Evolutionary conservation across 2,888 invertebrate genomes (phyloP).

Genomic region (Selenia dentaria): DNA sequence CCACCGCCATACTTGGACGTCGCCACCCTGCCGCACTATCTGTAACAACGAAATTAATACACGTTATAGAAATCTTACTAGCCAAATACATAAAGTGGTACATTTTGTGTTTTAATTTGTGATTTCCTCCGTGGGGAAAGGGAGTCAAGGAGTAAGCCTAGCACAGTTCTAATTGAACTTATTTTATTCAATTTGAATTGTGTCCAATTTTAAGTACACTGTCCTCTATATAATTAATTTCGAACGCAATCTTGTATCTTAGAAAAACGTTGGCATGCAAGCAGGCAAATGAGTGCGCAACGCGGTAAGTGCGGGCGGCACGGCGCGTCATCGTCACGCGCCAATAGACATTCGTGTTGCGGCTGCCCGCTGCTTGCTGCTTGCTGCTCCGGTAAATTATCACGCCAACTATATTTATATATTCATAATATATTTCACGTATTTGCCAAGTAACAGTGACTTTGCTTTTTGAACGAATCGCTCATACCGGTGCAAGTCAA

Average conservation of each 20-base stretch:
- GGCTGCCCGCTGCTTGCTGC: constrained; percentile 16
- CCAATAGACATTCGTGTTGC: constrained; percentile 64
- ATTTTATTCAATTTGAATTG: no score
- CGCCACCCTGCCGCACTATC: constrained; percentile 79
- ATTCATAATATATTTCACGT: neutral
- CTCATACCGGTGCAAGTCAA: no score
- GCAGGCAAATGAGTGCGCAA: constrained; percentile 42
- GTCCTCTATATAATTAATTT: neutral
- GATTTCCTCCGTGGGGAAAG: no score
- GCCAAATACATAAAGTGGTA: no score
- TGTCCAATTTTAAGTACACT: no score
- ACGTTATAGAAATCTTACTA: no score
- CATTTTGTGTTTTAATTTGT: no score
- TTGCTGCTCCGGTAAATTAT: constrained; percentile 32
- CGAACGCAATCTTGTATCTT: constrained; percentile 8
- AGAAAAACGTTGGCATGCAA: constrained; percentile 7
- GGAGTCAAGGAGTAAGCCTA: no score
- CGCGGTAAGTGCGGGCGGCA: constrained; percentile 41
- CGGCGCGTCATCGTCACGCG: constrained; percentile 52
- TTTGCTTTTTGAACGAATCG: no score
- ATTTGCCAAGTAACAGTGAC: no score
- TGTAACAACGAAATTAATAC: constrained; percentile 53
- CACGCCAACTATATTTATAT: constrained; percentile 19
- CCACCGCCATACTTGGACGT: constrained; percentile 81
- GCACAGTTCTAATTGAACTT: no score